Percentiles rank a stretch among this genome's conserved stretches.
Evolutionary conservation across 2,888 invertebrate genomes (phyloP).

Genomic region (Euclidia mi): DNA sequence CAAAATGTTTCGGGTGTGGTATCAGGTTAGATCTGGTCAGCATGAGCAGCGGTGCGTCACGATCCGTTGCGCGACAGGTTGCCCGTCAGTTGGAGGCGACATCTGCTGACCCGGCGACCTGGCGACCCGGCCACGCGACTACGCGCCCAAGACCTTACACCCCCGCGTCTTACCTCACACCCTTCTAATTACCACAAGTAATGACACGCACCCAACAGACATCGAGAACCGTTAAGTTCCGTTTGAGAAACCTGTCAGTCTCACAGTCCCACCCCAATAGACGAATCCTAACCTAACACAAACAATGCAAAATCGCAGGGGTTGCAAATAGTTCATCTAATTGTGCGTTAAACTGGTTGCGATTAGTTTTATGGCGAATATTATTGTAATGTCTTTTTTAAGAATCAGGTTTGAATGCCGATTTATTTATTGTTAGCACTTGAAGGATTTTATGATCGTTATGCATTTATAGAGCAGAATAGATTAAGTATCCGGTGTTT

Average conservation of each 20-base stretch:
- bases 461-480: background rate
- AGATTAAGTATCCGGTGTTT: conserved; percentile 35
- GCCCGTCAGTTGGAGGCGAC: conserved; percentile 83
- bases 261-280: conserved; percentile 66
- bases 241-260: conserved; percentile 84
- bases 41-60: conserved; percentile 82
- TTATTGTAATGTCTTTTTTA: conserved; percentile 61
- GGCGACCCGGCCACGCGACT: conserved; percentile 69
- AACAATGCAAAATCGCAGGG: conserved; percentile 81
- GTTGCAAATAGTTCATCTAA: conserved; percentile 85
- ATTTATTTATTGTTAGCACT: conserved; percentile 12
- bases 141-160: conserved; percentile 75
- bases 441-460: too few relatives aligned
- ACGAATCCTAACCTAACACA: conserved; percentile 67
- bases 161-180: conserved; percentile 87
- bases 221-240: conserved; percentile 85
- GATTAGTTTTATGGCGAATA: conserved; percentile 58
- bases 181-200: conserved; percentile 78
- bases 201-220: conserved; percentile 79
- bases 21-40: conserved; percentile 79
- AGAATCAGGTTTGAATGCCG: conserved; percentile 15
- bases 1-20: conserved; percentile 74
- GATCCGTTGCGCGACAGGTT: conserved; percentile 89
- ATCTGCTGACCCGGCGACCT: conserved; percentile 80
- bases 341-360: conserved; percentile 80